Base-by-base conservation (phyloP, 2,113 vertebrate genomes). In the Upupa epops region DNA sequence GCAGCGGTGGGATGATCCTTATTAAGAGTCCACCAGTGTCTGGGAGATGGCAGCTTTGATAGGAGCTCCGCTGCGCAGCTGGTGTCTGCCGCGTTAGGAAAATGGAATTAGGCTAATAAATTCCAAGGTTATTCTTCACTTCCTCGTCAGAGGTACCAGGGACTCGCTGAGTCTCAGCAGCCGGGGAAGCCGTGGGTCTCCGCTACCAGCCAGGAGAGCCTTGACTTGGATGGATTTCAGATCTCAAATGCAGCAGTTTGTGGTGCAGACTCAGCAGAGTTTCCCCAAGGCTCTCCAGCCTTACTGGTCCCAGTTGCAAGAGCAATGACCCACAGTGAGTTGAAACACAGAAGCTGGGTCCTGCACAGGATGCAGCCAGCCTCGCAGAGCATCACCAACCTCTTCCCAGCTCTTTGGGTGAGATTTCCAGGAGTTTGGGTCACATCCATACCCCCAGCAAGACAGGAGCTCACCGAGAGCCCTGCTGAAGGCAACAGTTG, bases 81-180 rank as follows among this genome's bases (percentile, higher is more conserved):
- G 74, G 89, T 95, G 95, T 96, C 96, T 96, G 79, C 72, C 18
- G 5, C 92, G 89, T 96, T 73, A 96, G 94, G 94, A 95, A 96
- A 96, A 93, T 83, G 70, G 95, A 96, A 97, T 96, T 96, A 96
- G 91, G 68, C 82, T 94, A 96, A 97, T 94, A 93, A 97, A 97
- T 97, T 93, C 89, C 49, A 1, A 37, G 84, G 52, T 13, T 89
- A n/a, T 82, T 92, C 94, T 58, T 68, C 64, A 24, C 29, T 40
- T 37, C 49, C 28, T 37, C 29, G 8, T 74, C 25, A 0, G 17
- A 49, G 78, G 70, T 31, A 56, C 29, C 4, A 59, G 49, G 55
- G 54, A 2, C 58, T 46, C 48, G 4, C 31, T 1, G 18, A 70
- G 60, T 65, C 58, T 94, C 75, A 24, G 86, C 86, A 88, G 63